Percentiles rank a stretch among this genome's conserved stretches.
phyloP scores from a whole-genome alignment of 2,797 vertebrate genomes.

The Cyclopterus lumpus region DNA sequence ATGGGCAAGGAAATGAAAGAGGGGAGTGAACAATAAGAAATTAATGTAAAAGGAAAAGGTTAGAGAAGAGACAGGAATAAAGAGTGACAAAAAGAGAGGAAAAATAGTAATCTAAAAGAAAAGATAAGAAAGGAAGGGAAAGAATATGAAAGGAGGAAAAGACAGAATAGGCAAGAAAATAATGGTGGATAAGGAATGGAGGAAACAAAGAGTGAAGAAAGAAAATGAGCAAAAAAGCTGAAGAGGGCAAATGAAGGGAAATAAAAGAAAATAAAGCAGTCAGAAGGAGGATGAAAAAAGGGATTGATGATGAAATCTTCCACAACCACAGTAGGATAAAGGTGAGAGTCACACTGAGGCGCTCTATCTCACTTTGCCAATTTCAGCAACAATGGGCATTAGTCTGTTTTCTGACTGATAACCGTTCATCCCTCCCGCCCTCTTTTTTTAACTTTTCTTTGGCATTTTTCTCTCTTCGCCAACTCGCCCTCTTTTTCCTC shows the following conservation, averaged over 20 bases:
- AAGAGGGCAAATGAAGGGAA: background rate
- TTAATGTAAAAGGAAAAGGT: background rate
- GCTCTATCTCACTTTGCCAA: slow-evolving; percentile 4
- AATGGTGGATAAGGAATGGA: background rate
- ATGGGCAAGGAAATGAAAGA: no score
- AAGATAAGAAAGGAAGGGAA: no score
- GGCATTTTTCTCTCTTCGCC: background rate
- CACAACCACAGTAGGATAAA: background rate
- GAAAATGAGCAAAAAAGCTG: background rate
- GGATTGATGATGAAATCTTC: slow-evolving; percentile 3
- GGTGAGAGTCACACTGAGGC: slow-evolving; percentile 15
- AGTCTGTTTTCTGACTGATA: slow-evolving; percentile 57
- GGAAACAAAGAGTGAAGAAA: background rate
- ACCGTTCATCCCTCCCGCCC: slow-evolving; percentile 38
- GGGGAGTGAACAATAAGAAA: background rate
- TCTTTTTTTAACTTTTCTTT: slow-evolving; percentile 12
- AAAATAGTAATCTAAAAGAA: background rate
- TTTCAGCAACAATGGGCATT: slow-evolving; percentile 27
- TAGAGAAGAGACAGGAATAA: background rate
- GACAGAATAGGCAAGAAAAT: background rate
- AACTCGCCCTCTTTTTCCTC: background rate
- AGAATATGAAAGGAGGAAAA: no score
- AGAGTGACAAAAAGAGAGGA: background rate
- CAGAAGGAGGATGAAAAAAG: background rate
- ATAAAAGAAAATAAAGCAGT: background rate